Base-by-base conservation (phyloP, 2,888 invertebrate species). In the Papilio demoleus region DNA sequence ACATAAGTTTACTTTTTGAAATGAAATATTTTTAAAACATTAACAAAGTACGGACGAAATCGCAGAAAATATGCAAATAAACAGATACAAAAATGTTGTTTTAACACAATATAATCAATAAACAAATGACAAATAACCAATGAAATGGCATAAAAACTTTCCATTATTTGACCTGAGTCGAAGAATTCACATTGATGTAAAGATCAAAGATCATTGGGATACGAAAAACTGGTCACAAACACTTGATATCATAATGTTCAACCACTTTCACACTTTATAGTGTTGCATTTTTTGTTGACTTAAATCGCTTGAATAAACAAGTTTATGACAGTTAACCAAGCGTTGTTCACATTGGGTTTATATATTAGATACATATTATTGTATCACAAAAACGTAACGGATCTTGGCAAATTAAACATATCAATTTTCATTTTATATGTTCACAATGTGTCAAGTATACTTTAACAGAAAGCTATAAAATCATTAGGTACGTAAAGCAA, bases 191-290 rank as follows among this genome's bases (percentile, higher is more conserved):
- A 24, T 31, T 2, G 11, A 53, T 22, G 24, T 63, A 47, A 62
- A 64, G 63, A 58, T 62, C 47, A 68, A 64, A 63, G 68, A 59
- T 68, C 63, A 64, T 14, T 63, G 19, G 56, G 24, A 63, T 40
- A 40, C 42, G 17, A 63, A 9, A 45, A 68, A 60, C 47, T 50
- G 58, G 63, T 64, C 40, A 60, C 50, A 64, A 31, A 24, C 59
- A 68, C 38, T 63, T 34, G 45, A 64, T 64, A 53, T 36, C 14
- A 45, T 31, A 38, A 22, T 47, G 27, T 38, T 53, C 68, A 24
- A 45, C 64, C 47, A 59, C 68, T 68, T 68, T 68, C 68, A 64
- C 68, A 38, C 40, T 68, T 64, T 67, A 67, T 36, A 53, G 50
- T 31, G 17, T 68, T 68, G 22, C 58, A 64, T 64, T 47, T 47